A percentile compares a stretch with the other conserved stretches of the same genome.
Conservation (phyloP, 2,797 vertebrate species). For the Alectoris magna region DNA sequence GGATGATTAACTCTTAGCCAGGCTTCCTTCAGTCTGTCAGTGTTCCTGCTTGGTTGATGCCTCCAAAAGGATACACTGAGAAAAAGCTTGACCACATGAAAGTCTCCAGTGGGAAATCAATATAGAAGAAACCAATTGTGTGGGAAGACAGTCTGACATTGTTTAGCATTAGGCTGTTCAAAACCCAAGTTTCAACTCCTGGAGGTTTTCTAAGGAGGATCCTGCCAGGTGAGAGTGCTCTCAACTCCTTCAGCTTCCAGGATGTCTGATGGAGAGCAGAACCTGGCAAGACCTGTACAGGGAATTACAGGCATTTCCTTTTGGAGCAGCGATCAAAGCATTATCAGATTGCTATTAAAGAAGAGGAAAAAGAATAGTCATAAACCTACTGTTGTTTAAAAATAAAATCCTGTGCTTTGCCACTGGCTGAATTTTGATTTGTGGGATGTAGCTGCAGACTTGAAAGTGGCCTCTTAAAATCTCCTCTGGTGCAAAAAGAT, state of each 20-base stretch:
- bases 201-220: not conserved
- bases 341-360: not conserved
- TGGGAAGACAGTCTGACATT: not conserved
- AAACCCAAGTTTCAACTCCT: not conserved
- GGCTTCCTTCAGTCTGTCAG: slow-evolving; percentile 7
- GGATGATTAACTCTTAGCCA: not conserved
- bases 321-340: slow-evolving; percentile 20
- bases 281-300: slow-evolving; percentile 30
- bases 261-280: slow-evolving; percentile 13
- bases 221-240: not conserved
- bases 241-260: slow-evolving; percentile 9
- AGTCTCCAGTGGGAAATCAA: not conserved
- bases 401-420: slow-evolving; percentile 11
- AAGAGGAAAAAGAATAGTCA: not conserved
- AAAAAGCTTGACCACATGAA: not conserved
- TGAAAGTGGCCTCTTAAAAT: not conserved
- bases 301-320: slow-evolving; percentile 56
- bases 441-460: not conserved
- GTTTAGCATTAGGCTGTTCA: not conserved
- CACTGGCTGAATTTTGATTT: not conserved
- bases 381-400: slow-evolving; percentile 20
- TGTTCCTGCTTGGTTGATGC: not conserved
- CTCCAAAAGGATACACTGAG: not conserved
- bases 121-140: not conserved
- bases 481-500: not conserved